Base-by-base conservation (phyloP, 2,797 vertebrate genomes). In the Chiroxiphia lanceolata region DNA sequence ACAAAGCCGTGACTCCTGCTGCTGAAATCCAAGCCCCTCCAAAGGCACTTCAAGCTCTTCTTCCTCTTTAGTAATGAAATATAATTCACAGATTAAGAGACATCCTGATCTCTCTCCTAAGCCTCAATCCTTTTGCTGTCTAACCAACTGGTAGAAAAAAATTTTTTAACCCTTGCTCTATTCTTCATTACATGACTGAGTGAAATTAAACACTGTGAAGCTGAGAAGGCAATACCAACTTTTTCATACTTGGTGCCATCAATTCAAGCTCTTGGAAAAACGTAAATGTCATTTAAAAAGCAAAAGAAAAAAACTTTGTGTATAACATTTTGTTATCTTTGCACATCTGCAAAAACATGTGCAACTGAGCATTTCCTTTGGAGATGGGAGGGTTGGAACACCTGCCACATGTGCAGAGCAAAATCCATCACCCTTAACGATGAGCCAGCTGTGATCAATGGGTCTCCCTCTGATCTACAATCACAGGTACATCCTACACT, bases 1-100 rank as follows among this genome's bases (percentile, higher is more conserved):
- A 92, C 99, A 98, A 53, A 98, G 97, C 65, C 97, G 98, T 0
- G 98, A 98, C 96, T 99, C 99, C 96, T 99, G 99, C 81, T 98
- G 98, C n/a, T 98, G 97, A 97, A 98, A 99, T 80, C 97, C 94
- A 20, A 98, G 91, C 23, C 98, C 98, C 97, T 99, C 99, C 42
- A 98, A 89, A 63, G 96, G 97, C 95, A 98, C 97, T 59, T 96
- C 97, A 34, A 92, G 92, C 76, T 98, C 98, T 94, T 98, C 98
- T 98, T 95, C 96, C 56, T 97, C 98, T 98, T 92, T 76, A 61
- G 92, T 85, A 94, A 96, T 31, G 44, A 97, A 97, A 61, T 65
- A 95, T 31, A 94, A 94, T 79, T 93, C 75, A 96, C 77, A 96
- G 83, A 90, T 96, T 95, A 96, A 91, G 57, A 96, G 72, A 75